phyloP scores from a whole-genome alignment of 2,888 invertebrate genomes.

The Zootermopsis nevadensis region DNA sequence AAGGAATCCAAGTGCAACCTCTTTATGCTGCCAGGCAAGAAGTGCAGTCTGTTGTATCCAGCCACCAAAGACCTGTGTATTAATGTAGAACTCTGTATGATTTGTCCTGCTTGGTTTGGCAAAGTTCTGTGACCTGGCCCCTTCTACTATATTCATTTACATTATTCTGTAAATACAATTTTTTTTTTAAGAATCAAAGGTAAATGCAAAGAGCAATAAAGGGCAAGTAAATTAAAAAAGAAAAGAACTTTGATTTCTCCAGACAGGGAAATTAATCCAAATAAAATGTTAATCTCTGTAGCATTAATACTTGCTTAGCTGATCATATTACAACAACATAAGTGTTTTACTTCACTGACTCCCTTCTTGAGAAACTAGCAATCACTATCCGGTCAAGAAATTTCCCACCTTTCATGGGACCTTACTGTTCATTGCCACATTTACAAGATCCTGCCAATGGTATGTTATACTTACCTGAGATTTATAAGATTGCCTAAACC shows the following conservation, averaged over 20 bases:
- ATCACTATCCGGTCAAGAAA: too few relatives aligned
- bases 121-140: background rate
- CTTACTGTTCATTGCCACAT: too few relatives aligned
- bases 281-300: too few relatives aligned
- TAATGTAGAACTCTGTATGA: background rate
- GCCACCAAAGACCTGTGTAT: background rate
- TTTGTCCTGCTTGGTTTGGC: background rate
- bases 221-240: too few relatives aligned
- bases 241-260: too few relatives aligned
- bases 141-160: too few relatives aligned
- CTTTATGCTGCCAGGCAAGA: background rate
- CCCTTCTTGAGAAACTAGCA: background rate
- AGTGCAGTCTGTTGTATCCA: background rate
- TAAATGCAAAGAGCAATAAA: too few relatives aligned
- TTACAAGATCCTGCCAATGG: background rate
- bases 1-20: background rate
- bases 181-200: too few relatives aligned
- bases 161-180: too few relatives aligned
- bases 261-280: too few relatives aligned
- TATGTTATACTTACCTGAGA: conserved; percentile 62
- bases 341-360: background rate
- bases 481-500: conserved; percentile 72
- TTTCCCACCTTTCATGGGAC: too few relatives aligned
- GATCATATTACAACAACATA: background rate
- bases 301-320: too few relatives aligned